Base-by-base conservation (phyloP, 2,113 vertebrate genomes). In the Sprattus sprattus region DNA sequence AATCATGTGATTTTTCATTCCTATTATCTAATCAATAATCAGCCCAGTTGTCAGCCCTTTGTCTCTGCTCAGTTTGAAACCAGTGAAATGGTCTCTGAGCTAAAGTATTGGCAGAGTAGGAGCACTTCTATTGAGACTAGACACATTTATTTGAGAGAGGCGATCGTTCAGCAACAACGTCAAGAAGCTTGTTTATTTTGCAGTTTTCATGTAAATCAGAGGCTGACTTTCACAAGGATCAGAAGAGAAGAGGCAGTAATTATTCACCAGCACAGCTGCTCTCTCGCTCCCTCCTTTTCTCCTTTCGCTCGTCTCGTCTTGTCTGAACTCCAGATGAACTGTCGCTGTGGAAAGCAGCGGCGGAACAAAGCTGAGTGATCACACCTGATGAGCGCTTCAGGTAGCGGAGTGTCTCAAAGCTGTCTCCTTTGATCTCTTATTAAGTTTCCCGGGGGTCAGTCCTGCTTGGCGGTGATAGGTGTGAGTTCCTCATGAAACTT, bases 261-360 rank as follows among this genome's bases (percentile, higher is more conserved):
- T 32, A 15, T 78, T 78, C 71, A 78, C 71, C 32, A 78, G 8
- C 71, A 15, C 71, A 78, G 71, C 25, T 78, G 71, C 32, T 78
- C 32, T 13, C 10, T 25, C 11, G 13, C 11, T 32, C 71, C 32
- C 71, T 39, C 32, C 11, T 20, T 60, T 20, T 6, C 6, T 6
- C 4, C 20, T 7, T 6, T 15, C 32, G 8, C 60, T 22, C 57
- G 25, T 28, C n/a, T 71, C 25, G 25, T 71, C 64, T 71, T 9
- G 71, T 78, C 71, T 78, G 71, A 78, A 78, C 71, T 78, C 71
- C 28, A 39, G 11, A 44, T 78, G 71, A 78, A 78, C 71, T 78
- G 71, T 78, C 71, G 71, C 71, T 78, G 28, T 78, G 9, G 4
- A 11, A 32, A 15, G 71, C 71, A 5, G 22, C n/a, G 64, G n/a